A percentile compares a stretch with the other conserved stretches of the same genome.
These are phyloP conservation scores for Tympanoctomys barrerae DNA, from an alignment of 2,797 vertebrate species.

Conservation along the genomic window DNA sequence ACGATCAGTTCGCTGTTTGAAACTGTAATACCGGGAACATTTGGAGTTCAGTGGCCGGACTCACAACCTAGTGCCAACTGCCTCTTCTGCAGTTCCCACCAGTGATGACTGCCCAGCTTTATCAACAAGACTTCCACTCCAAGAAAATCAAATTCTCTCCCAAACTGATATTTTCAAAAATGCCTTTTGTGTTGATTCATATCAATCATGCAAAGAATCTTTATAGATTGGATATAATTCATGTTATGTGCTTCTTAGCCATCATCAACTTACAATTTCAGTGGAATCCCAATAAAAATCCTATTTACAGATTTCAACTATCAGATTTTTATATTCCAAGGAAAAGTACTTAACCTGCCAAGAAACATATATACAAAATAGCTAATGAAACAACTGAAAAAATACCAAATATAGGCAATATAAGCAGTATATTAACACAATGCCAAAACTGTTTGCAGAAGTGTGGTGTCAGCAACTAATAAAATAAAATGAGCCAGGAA, in stretches of 20 bases:
- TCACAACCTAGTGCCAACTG: neutral
- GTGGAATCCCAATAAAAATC: neutral
- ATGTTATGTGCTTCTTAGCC: neutral
- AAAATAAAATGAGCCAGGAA: neutral
- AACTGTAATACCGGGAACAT: neutral
- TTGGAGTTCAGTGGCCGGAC: neutral
- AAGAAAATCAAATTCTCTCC: neutral
- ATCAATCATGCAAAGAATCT: neutral
- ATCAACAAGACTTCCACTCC: neutral
- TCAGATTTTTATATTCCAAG: neutral
- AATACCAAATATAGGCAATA: neutral
- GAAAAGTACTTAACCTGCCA: neutral
- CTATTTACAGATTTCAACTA: neutral
- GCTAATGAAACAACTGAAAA: neutral
- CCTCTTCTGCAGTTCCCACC: neutral
- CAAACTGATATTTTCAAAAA: neutral
- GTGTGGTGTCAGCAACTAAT: neutral
- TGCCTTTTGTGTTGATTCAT: neutral
- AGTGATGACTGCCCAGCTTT: neutral
- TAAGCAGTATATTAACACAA: neutral
- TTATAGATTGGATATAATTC: neutral
- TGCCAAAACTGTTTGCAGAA: neutral
- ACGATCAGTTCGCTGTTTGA: neutral
- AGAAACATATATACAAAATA: neutral
- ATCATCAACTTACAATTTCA: neutral